These are phyloP conservation scores for Elephas maximus DNA, from an alignment of 2,113 vertebrate species.

Conservation along the genomic window DNA sequence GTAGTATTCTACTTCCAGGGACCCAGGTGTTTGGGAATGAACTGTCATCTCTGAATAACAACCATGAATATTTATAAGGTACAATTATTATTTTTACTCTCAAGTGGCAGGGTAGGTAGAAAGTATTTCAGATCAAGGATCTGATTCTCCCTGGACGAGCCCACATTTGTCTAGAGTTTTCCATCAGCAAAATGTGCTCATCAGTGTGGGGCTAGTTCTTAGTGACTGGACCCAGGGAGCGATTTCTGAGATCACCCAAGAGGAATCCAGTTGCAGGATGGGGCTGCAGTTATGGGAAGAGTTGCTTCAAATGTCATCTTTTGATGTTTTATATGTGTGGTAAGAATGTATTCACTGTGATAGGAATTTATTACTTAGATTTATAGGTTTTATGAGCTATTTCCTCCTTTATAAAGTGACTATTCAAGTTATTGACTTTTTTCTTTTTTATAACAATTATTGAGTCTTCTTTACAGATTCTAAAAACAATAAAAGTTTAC, in stretches of 20 bases:
- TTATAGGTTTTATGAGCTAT: not conserved
- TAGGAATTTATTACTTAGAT: too few species aligned
- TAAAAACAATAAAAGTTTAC: not conserved
- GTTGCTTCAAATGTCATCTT: not conserved
- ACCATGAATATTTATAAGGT: conserved; percentile 48
- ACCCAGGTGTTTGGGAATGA: not conserved
- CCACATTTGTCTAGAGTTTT: not conserved
- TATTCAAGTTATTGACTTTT: not conserved
- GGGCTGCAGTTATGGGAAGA: not conserved
- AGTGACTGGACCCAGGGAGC: too few species aligned
- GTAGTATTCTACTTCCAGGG: conserved; percentile 5
- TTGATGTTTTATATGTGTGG: not conserved
- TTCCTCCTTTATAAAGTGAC: not conserved
- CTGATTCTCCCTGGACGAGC: not conserved
- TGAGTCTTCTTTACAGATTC: not conserved
- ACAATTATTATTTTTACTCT: not conserved
- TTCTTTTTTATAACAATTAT: not conserved
- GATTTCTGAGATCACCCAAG: not conserved
- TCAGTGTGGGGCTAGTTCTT: too few species aligned
- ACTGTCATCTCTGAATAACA: conserved; percentile 10
- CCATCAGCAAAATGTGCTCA: too few species aligned
- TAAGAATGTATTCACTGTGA: not conserved
- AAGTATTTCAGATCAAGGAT: not conserved
- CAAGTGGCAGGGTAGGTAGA: not conserved
- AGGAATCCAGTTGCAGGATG: not conserved